Base-by-base conservation (phyloP, 2,888 invertebrate genomes). In the Eupithecia pulchellata region DNA sequence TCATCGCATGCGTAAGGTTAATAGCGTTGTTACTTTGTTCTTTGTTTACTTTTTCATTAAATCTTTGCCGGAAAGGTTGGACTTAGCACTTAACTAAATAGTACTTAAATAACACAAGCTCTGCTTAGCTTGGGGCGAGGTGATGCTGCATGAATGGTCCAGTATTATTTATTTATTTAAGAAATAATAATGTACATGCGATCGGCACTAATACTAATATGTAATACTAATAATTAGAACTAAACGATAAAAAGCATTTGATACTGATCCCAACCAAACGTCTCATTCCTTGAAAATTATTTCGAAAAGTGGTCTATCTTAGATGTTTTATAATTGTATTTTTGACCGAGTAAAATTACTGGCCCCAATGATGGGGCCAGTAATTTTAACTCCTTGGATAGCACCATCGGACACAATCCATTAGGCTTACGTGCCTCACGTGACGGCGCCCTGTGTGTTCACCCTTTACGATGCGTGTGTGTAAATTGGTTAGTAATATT, bases 391-490 rank as follows among this genome's bases (percentile, higher is more conserved):
- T 32, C 32, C 20, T 61, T 32, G 52, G 52, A 52, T 52, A 25
- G 11, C 11, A 61, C n/a, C 34, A 36, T 32, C 20, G 25, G 61
- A 20, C 58, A n/a, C 17, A 17, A 60, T 34, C 36, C 61, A 36
- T 34, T 61, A 61, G 36, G 34, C 4, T 61, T 11, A 34, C 61
- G 61, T 67, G 52, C 11, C 47, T 60, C 17, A 47, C 67, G 67
- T 67, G 61, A 34, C 67, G 20, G n/a, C 32, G n/a, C 36, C 27
- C 42, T 42, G 60, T 30, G 60, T 25, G 30, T 52, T 61, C 61
- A 61, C 60, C 67, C 61, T 27, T 8, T 4, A 36, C 58, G 27
- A 29, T 27, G 57, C 36, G 66, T 66, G 66, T 60, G 42, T 61
- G 61, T 61, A 61, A 61, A 61, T 60, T 34, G 58, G 29, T 60